Percentiles rank a stretch among this genome's conserved stretches.
These are phyloP conservation scores for Ctenicera cuprea DNA, from an alignment of 2,888 invertebrate species.

Conservation along the genomic window DNA sequence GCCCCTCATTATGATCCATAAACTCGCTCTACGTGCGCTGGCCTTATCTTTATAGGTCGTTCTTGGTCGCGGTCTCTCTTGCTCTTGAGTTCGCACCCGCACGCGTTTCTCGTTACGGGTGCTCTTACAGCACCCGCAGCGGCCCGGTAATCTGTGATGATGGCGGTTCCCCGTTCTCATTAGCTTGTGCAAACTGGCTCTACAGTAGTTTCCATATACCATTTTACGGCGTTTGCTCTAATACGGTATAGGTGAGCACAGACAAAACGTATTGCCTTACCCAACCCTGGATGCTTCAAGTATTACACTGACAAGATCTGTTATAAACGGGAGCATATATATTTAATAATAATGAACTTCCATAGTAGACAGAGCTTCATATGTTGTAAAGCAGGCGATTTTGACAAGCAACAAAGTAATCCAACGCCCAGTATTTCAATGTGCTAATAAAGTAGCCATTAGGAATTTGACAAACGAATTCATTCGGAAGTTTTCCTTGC, in stretches of 20 bases:
- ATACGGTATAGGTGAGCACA: slow-evolving; percentile 42
- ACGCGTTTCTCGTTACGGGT: slow-evolving; percentile 42
- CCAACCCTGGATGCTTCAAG: slow-evolving; percentile 1
- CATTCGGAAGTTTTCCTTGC: no score
- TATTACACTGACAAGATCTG: slow-evolving; percentile 25
- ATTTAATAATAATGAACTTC: slow-evolving; percentile 13
- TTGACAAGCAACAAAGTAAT: no score
- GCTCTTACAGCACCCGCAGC: slow-evolving; percentile 48
- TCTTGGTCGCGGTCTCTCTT: slow-evolving; percentile 44
- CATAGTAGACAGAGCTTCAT: background rate
- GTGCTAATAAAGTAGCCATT: no score
- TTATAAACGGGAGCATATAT: slow-evolving; percentile 18
- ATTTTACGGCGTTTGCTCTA: slow-evolving; percentile 46
- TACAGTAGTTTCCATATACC: slow-evolving; percentile 51
- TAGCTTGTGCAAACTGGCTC: slow-evolving; percentile 54
- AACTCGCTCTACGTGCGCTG: slow-evolving; percentile 53
- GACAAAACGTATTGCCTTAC: slow-evolving; percentile 17
- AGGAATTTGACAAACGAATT: no score
- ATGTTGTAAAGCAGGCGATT: no score
- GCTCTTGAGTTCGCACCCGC: slow-evolving; percentile 38
- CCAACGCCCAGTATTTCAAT: no score
- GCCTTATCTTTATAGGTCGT: slow-evolving; percentile 54
- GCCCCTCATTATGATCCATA: slow-evolving; percentile 55
- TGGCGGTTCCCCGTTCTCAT: slow-evolving; percentile 54
- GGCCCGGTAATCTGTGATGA: slow-evolving; percentile 53